Base-by-base conservation (phyloP, 2,113 vertebrate species). In the Cryptotis parvus region DNA sequence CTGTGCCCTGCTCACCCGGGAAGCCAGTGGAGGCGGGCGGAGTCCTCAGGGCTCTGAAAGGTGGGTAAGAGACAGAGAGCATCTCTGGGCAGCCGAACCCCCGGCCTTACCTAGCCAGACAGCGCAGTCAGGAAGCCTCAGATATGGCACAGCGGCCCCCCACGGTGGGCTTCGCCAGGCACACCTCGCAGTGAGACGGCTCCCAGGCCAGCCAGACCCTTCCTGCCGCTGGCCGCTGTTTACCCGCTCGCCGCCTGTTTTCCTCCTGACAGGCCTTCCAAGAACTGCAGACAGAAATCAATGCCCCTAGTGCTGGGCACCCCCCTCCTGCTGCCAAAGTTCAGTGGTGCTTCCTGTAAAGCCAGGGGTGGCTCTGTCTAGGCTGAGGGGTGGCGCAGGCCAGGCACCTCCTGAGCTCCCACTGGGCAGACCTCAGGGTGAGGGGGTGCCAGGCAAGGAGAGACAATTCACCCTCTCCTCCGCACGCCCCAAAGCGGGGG, bases 241-340 rank as follows among this genome's bases (percentile, higher is more conserved):
- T 91, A 91, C 81, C 76, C 10, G 9, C 81, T 73, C 10, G 9
- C 82, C 49, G 88, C 80, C 94, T 90, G 83, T 90, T 94, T 87
- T 89, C 89, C 85, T 91, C 93, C 16, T 90, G 92, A 92, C 45
- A 41, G 88, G 90, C 86, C 75, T 96, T 96, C 96, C 93, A 95
- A 96, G 96, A 96, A 94, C 83, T 41, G 80, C 91, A 77, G 85
- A 90, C 87, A 94, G 89, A 96, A 94, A 96, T 97, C 96, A 78
- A 95, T 96, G 95, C 15, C 9, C 31, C 82, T 43, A 72, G 90
- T 74, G 43, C 86, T 37, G 33, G 41, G 85, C 90, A 41, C 61
- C 72, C 77, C 39, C 58, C 45, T 78, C 88, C 82, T 0, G 9
- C 87, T 90, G 73, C 95, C 90, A 58, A 92, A 89, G 87, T 94